A percentile compares a stretch with the other conserved stretches of the same genome.
Conservation (phyloP, 2,888 invertebrate species). For the Spialia ferax region DNA sequence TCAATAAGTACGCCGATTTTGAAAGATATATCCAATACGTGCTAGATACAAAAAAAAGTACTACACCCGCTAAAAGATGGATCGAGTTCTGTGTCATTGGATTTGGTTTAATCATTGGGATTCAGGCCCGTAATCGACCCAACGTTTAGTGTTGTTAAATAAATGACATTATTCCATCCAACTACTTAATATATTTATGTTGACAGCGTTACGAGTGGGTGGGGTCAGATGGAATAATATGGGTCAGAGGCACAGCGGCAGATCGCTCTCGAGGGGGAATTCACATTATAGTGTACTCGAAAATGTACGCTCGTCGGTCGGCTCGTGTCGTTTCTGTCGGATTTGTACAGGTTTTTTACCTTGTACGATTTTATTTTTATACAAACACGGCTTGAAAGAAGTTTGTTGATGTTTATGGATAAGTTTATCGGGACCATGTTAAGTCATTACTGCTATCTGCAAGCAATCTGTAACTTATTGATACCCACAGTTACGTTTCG, state of each 20-base stretch:
- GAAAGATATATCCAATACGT: too few species aligned
- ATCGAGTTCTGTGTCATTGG: too few species aligned
- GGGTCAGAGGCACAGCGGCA: conserved; percentile 25
- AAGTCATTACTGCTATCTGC: too few species aligned
- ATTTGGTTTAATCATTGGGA: neutral
- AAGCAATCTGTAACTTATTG: too few species aligned
- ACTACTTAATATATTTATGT: neutral
- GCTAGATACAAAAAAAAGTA: too few species aligned
- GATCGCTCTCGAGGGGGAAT: conserved; percentile 29
- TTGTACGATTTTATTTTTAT: neutral
- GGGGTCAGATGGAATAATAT: conserved; percentile 32
- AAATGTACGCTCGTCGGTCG: neutral
- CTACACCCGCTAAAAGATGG: too few species aligned
- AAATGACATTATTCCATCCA: neutral
- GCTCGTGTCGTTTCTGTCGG: neutral
- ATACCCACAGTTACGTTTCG: too few species aligned
- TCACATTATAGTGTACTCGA: conserved; percentile 29
- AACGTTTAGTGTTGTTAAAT: neutral
- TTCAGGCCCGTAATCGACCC: neutral
- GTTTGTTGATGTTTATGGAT: too few species aligned
- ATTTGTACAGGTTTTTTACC: conserved; percentile 5
- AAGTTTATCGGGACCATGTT: too few species aligned
- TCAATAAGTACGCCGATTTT: too few species aligned
- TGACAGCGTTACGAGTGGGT: neutral
- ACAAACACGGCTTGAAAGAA: neutral